Evolutionary conservation across 2,797 vertebrate species (phyloP).

Genomic region (Gymnodraco acuticeps): DNA sequence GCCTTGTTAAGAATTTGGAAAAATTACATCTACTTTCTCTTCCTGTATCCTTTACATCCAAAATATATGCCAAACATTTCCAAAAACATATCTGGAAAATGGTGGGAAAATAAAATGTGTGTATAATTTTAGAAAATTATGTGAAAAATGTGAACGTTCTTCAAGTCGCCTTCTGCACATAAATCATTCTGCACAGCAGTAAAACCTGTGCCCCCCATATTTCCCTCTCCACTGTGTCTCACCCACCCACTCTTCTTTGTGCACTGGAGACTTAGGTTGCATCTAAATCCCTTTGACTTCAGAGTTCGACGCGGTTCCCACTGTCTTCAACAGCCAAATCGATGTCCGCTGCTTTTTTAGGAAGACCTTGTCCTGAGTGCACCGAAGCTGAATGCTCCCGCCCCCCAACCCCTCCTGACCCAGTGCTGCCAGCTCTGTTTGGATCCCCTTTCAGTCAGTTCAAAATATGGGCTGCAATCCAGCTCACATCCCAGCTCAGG

Average conservation of each 20-base stretch:
- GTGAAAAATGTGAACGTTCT: too few species aligned
- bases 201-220: too few species aligned
- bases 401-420: slow-evolving; percentile 13
- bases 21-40: too few species aligned
- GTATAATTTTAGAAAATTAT: too few species aligned
- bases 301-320: slow-evolving; percentile 9
- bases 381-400: background rate
- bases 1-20: too few species aligned
- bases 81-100: too few species aligned
- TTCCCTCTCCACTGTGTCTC: background rate
- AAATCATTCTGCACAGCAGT: background rate
- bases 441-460: slow-evolving; percentile 60
- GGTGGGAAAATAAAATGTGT: too few species aligned
- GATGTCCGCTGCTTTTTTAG: slow-evolving; percentile 41
- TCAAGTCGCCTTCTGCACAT: background rate
- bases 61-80: too few species aligned
- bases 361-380: slow-evolving; percentile 44
- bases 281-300: slow-evolving; percentile 37
- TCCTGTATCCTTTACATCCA: too few species aligned
- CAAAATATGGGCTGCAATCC: slow-evolving; percentile 48
- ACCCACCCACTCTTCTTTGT: background rate
- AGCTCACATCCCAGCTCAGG: slow-evolving; percentile 47
- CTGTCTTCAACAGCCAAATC: background rate
- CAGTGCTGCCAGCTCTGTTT: slow-evolving; percentile 24
- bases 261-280: background rate